These are phyloP conservation scores for Drosophila buzzatii DNA, from an alignment of 2,888 invertebrate species.

Conservation along the genomic window DNA sequence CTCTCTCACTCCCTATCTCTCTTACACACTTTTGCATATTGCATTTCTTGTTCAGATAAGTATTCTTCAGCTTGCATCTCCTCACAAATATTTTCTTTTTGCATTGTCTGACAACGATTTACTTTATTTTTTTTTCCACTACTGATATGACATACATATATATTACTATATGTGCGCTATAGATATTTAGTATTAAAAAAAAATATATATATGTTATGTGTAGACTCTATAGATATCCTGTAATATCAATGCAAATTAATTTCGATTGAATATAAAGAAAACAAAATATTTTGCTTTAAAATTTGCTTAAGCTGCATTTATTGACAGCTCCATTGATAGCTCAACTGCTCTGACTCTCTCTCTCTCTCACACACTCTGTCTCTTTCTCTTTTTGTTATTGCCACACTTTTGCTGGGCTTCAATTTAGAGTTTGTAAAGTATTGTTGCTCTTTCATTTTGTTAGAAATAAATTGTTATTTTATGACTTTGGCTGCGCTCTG, in stretches of 20 bases:
- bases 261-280: too few relatives aligned
- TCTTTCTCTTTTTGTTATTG: background rate
- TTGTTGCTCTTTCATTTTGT: conserved; percentile 24
- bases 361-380: background rate
- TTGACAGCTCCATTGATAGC: too few relatives aligned
- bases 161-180: background rate
- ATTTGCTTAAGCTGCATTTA: too few relatives aligned
- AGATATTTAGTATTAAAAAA: background rate
- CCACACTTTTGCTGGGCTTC: conserved; percentile 1
- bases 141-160: background rate
- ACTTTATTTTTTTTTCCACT: background rate
- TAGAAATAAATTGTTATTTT: conserved; percentile 42
- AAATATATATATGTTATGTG: too few relatives aligned
- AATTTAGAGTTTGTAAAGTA: background rate
- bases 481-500: conserved; percentile 26
- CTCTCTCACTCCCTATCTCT: too few relatives aligned
- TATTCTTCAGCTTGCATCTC: background rate
- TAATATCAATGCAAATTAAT: background rate
- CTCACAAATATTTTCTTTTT: background rate
- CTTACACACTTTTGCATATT: background rate
- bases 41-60: conserved; percentile 17
- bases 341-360: too few relatives aligned
- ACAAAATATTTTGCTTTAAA: too few relatives aligned
- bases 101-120: conserved; percentile 4
- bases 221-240: background rate